These are phyloP conservation scores for Forbesichthys papilliferus DNA, from an alignment of 2,113 vertebrate genomes.

Conservation along the genomic window DNA sequence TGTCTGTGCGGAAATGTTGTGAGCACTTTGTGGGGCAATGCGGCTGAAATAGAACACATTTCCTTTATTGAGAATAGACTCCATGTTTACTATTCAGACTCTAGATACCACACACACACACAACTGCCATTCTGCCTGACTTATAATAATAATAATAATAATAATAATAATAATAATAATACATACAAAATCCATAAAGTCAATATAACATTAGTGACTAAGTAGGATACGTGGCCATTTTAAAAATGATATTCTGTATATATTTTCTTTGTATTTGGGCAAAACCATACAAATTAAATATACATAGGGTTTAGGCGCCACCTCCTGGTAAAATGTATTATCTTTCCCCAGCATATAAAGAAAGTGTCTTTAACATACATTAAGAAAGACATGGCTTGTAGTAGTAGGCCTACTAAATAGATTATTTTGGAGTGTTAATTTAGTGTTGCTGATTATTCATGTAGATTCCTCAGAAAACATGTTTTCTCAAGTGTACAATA, in stretches of 20 bases:
- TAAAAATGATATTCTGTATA: not conserved
- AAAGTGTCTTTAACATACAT: slow-evolving; percentile 28
- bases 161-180: too few relatives aligned
- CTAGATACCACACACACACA: not conserved
- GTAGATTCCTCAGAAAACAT: slow-evolving; percentile 30
- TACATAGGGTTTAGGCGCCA: slow-evolving; percentile 49
- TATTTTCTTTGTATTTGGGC: too few relatives aligned
- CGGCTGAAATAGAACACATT: slow-evolving; percentile 14
- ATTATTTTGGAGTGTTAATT: slow-evolving; percentile 22
- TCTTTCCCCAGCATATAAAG: slow-evolving; percentile 15
- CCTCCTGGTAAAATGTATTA: slow-evolving; percentile 48
- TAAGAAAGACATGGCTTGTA: slow-evolving; percentile 25
- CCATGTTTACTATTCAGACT: not conserved
- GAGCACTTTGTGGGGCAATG: slow-evolving; percentile 25
- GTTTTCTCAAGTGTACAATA: slow-evolving; percentile 27
- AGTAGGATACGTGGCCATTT: too few relatives aligned
- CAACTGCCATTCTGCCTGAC: too few relatives aligned
- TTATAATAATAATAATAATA: too few relatives aligned
- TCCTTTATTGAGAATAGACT: slow-evolving; percentile 10
- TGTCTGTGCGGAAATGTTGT: not conserved
- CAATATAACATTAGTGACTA: too few relatives aligned
- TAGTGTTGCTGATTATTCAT: slow-evolving; percentile 31
- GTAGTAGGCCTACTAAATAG: slow-evolving; percentile 11
- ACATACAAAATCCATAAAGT: too few relatives aligned
- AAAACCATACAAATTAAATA: not conserved